Base-by-base conservation (phyloP, 2,797 vertebrate genomes). In the Saguinus oedipus region DNA sequence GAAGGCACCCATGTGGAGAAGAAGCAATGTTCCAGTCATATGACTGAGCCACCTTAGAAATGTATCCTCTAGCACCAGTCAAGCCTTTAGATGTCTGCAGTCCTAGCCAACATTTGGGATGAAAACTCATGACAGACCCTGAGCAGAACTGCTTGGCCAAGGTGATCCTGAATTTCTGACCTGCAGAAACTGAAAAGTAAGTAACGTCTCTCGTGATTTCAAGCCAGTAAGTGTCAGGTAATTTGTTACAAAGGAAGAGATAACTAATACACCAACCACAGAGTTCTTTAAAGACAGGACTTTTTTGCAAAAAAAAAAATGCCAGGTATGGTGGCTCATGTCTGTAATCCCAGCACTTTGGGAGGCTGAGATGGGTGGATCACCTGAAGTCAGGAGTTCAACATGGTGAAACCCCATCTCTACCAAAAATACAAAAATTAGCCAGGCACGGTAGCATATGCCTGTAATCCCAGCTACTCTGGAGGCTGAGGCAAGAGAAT, bases 161-260 rank as follows among this genome's bases (percentile, higher is more conserved):
- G 6, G 14, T 24, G 44, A 70, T 57, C 22, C 55, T 93, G 24
- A 91, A 86, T 36, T 79, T 22, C 48, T 76, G 72, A 87, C 17
- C 26, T 83, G 39, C 44, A 89, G 86, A 93, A 75, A 72, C 70
- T 19, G 19, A 82, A 22, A 33, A 0, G 10, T n/a, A 76, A 93
- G n/a, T 17, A 42, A 89, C 11, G 14, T 44, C 72, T 42, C 50
- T 36, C 9, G 26, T 39, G 20, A 50, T 59, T 94, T 85, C 36
- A 86, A 82, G 59, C 9, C 24, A 79, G 68, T 26, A 79, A 39
- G 33, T 76, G 5, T 7, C 24, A 24, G 13, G 7, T 19, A 42
- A 78, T 61, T 68, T 61, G 15, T 72, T 88, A 46, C 26, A 88
- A 94, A 86, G 17, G 5, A 94, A 84, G 19, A 64, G 13, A 90